These are phyloP conservation scores for Donacobius atricapilla DNA, from an alignment of 2,113 vertebrate species.

Conservation along the genomic window DNA sequence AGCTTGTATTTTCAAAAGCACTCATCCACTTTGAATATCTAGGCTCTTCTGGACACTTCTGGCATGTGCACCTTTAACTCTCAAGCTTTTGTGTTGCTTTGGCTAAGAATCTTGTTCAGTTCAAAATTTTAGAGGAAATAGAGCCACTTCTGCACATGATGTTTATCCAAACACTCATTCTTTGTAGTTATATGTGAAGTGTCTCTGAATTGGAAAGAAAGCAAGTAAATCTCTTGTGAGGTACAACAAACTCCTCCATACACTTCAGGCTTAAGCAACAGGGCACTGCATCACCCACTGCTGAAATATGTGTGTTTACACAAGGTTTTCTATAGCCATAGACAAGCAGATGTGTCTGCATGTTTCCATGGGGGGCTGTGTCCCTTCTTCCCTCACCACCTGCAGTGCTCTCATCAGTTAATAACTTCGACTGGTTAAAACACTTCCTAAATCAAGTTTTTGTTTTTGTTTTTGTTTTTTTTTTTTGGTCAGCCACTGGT, in stretches of 20 bases:
- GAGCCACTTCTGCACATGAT: not conserved
- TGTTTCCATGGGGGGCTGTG: not conserved
- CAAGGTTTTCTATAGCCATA: not conserved
- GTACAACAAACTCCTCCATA: not conserved
- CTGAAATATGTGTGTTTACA: not conserved
- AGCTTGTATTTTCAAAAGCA: not conserved
- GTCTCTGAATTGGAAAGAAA: not conserved
- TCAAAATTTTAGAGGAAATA: not conserved
- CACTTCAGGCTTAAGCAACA: not conserved
- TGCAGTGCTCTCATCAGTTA: not conserved
- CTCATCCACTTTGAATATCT: not conserved
- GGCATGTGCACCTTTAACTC: not conserved
- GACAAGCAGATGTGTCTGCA: not conserved
- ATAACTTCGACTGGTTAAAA: not conserved
- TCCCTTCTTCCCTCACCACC: not conserved
- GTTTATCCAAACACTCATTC: not conserved
- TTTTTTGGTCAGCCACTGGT: not conserved
- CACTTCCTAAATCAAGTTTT: not conserved
- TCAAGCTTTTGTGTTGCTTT: not conserved
- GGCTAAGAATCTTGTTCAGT: not conserved
- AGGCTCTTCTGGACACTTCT: not conserved
- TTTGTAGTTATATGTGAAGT: not conserved
- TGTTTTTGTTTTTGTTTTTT: no score
- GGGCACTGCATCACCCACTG: not conserved
- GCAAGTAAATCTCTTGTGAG: not conserved